Evolutionary conservation across 2,888 invertebrate genomes (phyloP), one percentile per base, ranked within the genome.

Genomic region (Eudasyphora cyanicolor): DNA sequence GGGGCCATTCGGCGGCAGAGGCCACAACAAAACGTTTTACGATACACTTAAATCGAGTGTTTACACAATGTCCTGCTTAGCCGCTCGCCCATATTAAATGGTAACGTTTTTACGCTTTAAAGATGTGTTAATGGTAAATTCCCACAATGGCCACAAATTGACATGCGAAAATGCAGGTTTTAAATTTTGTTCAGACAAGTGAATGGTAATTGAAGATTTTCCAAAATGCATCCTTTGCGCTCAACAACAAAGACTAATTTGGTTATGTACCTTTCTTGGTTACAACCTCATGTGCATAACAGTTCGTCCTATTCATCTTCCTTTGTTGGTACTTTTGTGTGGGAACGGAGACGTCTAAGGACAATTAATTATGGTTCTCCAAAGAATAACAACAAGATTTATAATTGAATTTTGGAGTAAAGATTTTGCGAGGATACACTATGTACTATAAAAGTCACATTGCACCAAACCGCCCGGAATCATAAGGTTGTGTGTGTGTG

Each of bases 361-460:
- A 79, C 82, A 82, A 85, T 86, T 85, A 86, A 85, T 86, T 86
- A 86, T 86, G 81, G 78, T 85, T 81, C 83, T 85, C 82, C 57
- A 24, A 29, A 80, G 82, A 85, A 81, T 84, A 81, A 76, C 75
- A 84, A 79, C 35, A 79, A 83, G 76, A 82, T 86, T 85, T 82
- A 79, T 86, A 86, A 86, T 86, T 86, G 82, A 86, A 86, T 86
- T 86, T 82, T 78, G 49, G 17, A 32, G 64, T 64, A 82, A 78
- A 77, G 81, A 67, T 42, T 67, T 67, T 64, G n/a, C 14, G 45
- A 82, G 54, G 73, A 74, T 32, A 74, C 73, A 75, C 24, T 62
- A 69, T 12, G 12, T 14, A 38, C 38, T 38, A 38, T 38, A 12
- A 2, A 38, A 2, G 38, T 38, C n/a, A 10, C 2, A 3, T 10